Evolutionary conservation across 2,113 vertebrate species (phyloP), one percentile per base, ranked within the genome.

Genomic region (Lophius piscatorius): DNA sequence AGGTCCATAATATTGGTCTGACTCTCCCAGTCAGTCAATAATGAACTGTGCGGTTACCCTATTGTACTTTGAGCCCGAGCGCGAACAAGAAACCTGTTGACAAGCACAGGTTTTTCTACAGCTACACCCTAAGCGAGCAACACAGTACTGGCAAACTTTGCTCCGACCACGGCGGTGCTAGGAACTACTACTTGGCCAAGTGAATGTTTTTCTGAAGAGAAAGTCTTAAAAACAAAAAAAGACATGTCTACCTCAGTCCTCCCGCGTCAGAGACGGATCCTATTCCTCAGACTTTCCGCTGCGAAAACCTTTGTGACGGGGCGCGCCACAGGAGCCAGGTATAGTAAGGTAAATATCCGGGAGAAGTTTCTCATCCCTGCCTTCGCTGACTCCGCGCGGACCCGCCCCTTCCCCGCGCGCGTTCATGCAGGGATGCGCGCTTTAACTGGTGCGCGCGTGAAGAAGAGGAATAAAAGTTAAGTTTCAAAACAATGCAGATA

Each of bases 341-440:
- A 77, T 2, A 78, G 74, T 69, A 60, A 80, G 86, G 86, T 87
- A 88, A 88, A 88, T 84, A 88, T 88, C 88, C 87, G 85, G 85
- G 82, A 87, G 63, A 78, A 86, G 74, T 81, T 81, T 80, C 75
- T 74, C 83, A 82, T 87, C 87, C 70, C 79, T 57, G 57, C 17
- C 71, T 63, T 83, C 45, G 65, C 74, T 72, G 74, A 55, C 63
- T 70, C 45, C 46, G 56, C 68, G 56, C 62, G 62, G 78, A 68
- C 83, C 85, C 86, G 86, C 86, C 88, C 83, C 83, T 84, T 83
- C 26, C n/a, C 35, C 33, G 61, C 39, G 75, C 72, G 78, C 83
- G 76, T 70, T 39, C 63, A 28, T 54, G 47, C 4, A 6, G 20
- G 9, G 0, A 23, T 13, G 55, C 70, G 63, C 48, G 56, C 12